phyloP scores from a whole-genome alignment of 2,113 vertebrate genomes.

The Gulo gulo region DNA sequence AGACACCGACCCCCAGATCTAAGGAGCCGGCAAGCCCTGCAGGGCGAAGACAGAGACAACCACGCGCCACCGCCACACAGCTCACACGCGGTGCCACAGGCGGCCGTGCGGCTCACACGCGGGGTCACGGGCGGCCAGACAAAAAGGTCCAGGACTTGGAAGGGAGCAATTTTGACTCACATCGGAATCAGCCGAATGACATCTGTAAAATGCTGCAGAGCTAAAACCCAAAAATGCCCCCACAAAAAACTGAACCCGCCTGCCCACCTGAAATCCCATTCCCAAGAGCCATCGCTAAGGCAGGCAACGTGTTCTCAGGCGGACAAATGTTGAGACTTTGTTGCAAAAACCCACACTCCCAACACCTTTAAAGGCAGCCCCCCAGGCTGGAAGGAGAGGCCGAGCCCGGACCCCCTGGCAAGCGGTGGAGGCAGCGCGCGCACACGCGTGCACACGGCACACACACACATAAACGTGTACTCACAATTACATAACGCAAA shows the following conservation, averaged over 20 bases:
- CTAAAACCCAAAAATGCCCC: neutral
- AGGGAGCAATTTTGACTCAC: neutral
- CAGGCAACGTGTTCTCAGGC: neutral
- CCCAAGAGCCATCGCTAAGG: too few species aligned
- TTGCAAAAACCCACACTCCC: too few species aligned
- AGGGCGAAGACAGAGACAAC: neutral
- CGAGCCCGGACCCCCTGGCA: fast-evolving
- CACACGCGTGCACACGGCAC: neutral
- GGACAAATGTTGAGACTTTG: too few species aligned
- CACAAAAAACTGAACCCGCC: neutral
- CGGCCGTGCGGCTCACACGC: neutral
- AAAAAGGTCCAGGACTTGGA: neutral
- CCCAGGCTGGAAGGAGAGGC: neutral
- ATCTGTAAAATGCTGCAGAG: neutral
- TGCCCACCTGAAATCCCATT: neutral
- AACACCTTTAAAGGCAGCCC: fast-evolving
- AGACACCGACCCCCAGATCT: neutral
- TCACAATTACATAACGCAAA: too few species aligned
- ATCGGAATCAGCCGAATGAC: neutral
- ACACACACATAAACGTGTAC: neutral
- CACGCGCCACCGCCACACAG: too few species aligned
- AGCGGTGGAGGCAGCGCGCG: too few species aligned
- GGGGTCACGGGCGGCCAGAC: neutral
- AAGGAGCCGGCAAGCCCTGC: neutral
- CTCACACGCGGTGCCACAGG: neutral